Evolutionary conservation across 2,113 vertebrate genomes (phyloP), one percentile per base, ranked within the genome.

Genomic region (Leptobrachium leishanense): DNA sequence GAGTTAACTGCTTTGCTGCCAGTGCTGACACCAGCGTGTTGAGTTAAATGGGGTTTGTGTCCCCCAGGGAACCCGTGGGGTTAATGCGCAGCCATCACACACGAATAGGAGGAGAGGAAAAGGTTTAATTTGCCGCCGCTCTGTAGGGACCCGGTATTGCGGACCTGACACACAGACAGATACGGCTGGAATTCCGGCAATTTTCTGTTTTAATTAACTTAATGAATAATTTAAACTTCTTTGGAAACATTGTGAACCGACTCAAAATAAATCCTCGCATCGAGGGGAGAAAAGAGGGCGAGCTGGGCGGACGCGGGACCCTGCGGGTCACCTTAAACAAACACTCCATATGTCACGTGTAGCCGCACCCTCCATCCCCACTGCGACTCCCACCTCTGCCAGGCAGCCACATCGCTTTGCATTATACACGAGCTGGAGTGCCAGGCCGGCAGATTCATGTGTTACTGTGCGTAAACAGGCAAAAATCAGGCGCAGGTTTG

Each of bases 121-220:
- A 12, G 68, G 68, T 7, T 69, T 69, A 43, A 70, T 50, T 70
- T 50, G 6, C 2, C 44, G 11, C 50, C 6, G 12, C 44, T n/a
- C 68, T 46, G 12, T 44, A 70, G 43, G 68, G 43, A 50, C 43
- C 20, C 15, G 43, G 68, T n/a, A 8, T 46, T 42, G 7, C 43
- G 5, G 68, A 31, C 20, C n/a, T 50, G 44, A 70, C 43, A 70
- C 43, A 46, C 44, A 70, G 43, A 70, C 43, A 70, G 68, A 70
- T 31, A 70, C 9, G 68, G 68, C 68, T 46, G 68, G 9, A 68
- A 68, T 43, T 68, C 42, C 42, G 13, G 67, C 43, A 46, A 46
- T 68, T 68, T 70, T 70, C 43, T 70, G 68, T 50, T 70, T 46
- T 46, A 70, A 44, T 70, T 70, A 70, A 70, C 12, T 70, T 70